Base-by-base conservation (phyloP, 2,113 vertebrate species). In the Fregetta grallaria region DNA sequence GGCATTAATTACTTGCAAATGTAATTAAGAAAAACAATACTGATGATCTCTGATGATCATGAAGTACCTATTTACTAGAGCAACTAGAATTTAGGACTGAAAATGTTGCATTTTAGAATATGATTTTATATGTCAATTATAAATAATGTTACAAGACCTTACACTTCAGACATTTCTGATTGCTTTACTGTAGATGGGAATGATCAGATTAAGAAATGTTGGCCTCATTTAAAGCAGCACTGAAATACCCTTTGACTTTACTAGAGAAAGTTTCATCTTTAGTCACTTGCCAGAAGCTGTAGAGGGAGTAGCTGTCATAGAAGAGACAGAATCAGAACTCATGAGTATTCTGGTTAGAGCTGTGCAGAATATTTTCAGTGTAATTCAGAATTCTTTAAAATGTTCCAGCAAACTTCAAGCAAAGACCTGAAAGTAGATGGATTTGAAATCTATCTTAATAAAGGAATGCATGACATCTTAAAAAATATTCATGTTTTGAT, bases 1-100 rank as follows among this genome's bases (percentile, higher is more conserved):
- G 61, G 61, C 66, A 83, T 89, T 94, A 95, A 97, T 96, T 96
- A 90, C 80, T 96, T 94, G 74, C 62, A 94, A 90, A 92, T 74
- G 78, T 94, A 94, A 96, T 97, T 97, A 94, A 92, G 86, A 87
- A 92, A 93, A 92, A 94, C 81, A 94, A 71, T 88, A 62, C 27
- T 70, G 13, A 32, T 92, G 78, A 91, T 94, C 84, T 88, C 86
- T 88, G 79, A 73, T 82, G 81, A 62, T 89, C 42, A 13, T 29
- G 16, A 70, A 84, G 66, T 84, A 32, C 40, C 32, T 79, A 59
- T 82, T 90, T 91, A 88, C 63, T 38, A 36, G 22, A 90, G 36
- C 11, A 86, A 72, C 76, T 62, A 40, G 15, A 79, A 68, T 72
- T 89, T 42, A 63, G 36, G 53, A 17, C n/a, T 76, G 53, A 66